These are phyloP conservation scores for Tineola bisselliella DNA, from an alignment of 2,888 invertebrate genomes.

Conservation along the genomic window DNA sequence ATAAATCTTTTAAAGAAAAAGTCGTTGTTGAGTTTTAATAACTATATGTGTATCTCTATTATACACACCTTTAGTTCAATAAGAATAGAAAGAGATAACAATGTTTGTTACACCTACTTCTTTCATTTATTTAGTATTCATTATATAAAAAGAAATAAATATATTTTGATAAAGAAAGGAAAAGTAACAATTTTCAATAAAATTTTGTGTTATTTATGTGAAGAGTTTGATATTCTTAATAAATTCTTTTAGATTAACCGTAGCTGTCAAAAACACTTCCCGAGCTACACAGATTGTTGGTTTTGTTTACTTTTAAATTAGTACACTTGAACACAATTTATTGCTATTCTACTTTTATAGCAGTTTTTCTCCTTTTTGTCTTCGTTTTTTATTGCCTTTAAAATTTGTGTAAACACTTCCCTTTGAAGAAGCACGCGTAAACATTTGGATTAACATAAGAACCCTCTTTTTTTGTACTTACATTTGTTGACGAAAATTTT, in stretches of 20 bases:
- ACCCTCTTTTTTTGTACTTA: neutral
- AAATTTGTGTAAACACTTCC: neutral
- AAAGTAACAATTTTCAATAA: neutral
- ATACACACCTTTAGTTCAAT: neutral
- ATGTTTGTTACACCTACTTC: no score
- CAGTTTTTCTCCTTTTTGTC: neutral
- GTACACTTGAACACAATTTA: slow-evolving; percentile 9
- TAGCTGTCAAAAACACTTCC: slow-evolving; percentile 5
- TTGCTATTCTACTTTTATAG: slow-evolving; percentile 7
- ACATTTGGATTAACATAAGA: neutral
- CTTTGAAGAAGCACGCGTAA: neutral
- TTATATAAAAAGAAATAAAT: no score
- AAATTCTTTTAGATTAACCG: neutral
- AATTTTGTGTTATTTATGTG: neutral
- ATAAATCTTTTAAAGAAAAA: neutral
- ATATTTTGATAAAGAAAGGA: no score
- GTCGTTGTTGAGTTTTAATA: neutral
- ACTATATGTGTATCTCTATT: neutral
- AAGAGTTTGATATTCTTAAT: neutral
- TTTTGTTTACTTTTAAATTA: slow-evolving; percentile 13
- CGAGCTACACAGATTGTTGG: neutral
- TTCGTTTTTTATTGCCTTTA: slow-evolving; percentile 5
- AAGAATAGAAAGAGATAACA: no score
- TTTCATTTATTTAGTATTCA: no score
- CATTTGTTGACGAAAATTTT: neutral